Conservation (phyloP, 2,797 vertebrate genomes). For the Chloroceryle amazona region DNA sequence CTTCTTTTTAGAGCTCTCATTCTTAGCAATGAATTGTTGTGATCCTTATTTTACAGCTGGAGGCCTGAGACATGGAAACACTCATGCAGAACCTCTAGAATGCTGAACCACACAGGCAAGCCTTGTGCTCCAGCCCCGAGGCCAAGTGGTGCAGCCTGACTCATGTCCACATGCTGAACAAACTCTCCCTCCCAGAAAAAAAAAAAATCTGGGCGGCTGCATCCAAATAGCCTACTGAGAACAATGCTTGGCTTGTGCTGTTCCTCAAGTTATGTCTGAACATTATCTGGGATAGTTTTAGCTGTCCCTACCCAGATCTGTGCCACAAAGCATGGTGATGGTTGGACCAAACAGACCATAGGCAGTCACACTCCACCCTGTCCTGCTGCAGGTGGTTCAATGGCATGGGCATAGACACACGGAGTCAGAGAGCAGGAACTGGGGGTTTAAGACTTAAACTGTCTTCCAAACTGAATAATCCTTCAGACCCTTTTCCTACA, state of each 20-base stretch:
- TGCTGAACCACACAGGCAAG: neutral
- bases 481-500: neutral
- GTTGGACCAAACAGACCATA: accelerated
- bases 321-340: accelerated
- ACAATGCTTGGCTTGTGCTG: neutral
- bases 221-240: neutral
- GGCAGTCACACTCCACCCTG: accelerated
- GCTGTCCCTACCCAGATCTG: neutral
- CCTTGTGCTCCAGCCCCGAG: neutral
- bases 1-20: neutral
- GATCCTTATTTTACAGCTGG: neutral
- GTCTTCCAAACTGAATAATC: neutral
- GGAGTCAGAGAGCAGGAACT: neutral
- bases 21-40: neutral
- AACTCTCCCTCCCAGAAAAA: neutral
- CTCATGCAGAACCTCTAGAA: neutral
- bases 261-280: neutral
- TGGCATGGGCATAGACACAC: neutral
- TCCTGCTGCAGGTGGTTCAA: neutral
- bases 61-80: neutral
- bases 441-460: neutral
- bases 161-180: conserved; percentile 44
- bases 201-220: neutral
- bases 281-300: neutral
- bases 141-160: conserved; percentile 25